Conservation (phyloP, 2,888 invertebrate genomes). For the Trissolcus brochymenae region DNA sequence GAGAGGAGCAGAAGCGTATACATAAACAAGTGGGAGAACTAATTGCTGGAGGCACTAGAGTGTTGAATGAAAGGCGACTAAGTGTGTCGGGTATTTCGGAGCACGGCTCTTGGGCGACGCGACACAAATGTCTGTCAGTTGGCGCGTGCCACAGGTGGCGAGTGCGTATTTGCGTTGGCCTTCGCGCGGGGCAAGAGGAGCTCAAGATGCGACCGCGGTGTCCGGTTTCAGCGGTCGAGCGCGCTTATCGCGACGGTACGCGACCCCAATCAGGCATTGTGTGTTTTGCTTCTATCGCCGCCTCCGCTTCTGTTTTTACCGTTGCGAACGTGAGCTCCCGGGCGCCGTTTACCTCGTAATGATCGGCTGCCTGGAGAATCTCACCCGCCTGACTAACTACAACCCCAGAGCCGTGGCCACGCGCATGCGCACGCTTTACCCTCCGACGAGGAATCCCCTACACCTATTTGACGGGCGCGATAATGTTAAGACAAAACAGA, state of each 20-base stretch:
- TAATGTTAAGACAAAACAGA: conserved; percentile 45
- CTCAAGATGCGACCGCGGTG: neutral
- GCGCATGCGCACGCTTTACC: conserved; percentile 59
- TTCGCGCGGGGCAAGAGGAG: conserved; percentile 4
- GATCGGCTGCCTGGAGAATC: conserved; percentile 67
- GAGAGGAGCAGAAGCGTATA: conserved; percentile 6
- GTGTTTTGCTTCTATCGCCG: neutral
- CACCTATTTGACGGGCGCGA: conserved; percentile 39
- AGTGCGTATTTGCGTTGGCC: conserved; percentile 32
- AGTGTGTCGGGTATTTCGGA: conserved; percentile 26
- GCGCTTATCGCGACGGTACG: conserved; percentile 11
- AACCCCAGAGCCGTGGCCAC: conserved; percentile 63
- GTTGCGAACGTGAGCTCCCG: conserved; percentile 46
- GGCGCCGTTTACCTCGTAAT: conserved; percentile 68
- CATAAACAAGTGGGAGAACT: conserved; percentile 29
- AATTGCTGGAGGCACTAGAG: conserved; percentile 40
- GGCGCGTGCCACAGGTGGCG: conserved; percentile 56
- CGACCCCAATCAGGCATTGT: conserved; percentile 6
- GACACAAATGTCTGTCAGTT: conserved; percentile 40
- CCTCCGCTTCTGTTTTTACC: neutral
- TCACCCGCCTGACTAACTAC: conserved; percentile 65
- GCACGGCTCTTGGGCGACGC: conserved; percentile 10
- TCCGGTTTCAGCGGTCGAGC: neutral
- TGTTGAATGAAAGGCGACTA: conserved; percentile 29
- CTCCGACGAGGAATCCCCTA: conserved; percentile 21